Percentiles rank a stretch among this genome's conserved stretches.
Conservation (phyloP, 2,797 vertebrate species). For the Eupleurogrammus muticus region DNA sequence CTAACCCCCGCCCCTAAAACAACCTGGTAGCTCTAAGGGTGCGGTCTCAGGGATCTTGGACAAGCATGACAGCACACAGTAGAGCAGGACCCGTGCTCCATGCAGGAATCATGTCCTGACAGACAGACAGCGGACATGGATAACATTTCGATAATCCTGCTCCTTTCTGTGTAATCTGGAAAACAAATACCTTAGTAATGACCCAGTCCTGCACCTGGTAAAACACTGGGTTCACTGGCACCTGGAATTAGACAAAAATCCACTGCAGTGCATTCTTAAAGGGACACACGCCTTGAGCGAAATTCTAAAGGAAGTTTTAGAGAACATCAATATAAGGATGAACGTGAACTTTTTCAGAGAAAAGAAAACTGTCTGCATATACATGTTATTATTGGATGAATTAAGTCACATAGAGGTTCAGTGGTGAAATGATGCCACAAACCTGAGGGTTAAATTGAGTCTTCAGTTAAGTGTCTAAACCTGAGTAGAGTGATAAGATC, state of each 20-base stretch:
- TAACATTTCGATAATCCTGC: slow-evolving; percentile 79
- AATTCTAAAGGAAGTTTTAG: slow-evolving; percentile 18
- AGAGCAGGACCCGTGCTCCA: slow-evolving; percentile 35
- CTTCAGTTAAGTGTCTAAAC: slow-evolving; percentile 77
- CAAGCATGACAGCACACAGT: slow-evolving; percentile 42
- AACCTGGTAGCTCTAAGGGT: slow-evolving; percentile 49
- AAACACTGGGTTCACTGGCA: slow-evolving; percentile 82
- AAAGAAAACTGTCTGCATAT: slow-evolving; percentile 19
- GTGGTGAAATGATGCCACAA: slow-evolving; percentile 45
- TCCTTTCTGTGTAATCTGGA: slow-evolving; percentile 82
- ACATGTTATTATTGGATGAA: slow-evolving; percentile 24
- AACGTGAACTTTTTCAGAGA: slow-evolving; percentile 18
- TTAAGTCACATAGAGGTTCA: slow-evolving; percentile 49
- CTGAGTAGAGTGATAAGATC: slow-evolving; percentile 81
- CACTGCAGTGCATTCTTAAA: slow-evolving; percentile 77
- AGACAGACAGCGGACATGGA: slow-evolving; percentile 67
- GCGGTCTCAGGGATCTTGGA: slow-evolving; percentile 41
- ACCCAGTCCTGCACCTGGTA: slow-evolving; percentile 84
- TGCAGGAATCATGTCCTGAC: slow-evolving; percentile 54
- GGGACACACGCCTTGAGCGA: slow-evolving; percentile 55
- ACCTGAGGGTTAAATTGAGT: slow-evolving; percentile 55
- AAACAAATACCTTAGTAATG: slow-evolving; percentile 87
- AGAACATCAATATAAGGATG: slow-evolving; percentile 34
- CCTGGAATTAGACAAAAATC: slow-evolving; percentile 84
- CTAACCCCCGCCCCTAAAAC: slow-evolving; percentile 9